phyloP scores from a whole-genome alignment of 2,113 vertebrate genomes.

The rabbit (Oryctolagus cuniculus) region mOryCun1.1 NC_091447.1:9089001-9089500 shows the following conservation, averaged over 20 bases:
- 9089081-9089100: too few relatives aligned
- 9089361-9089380: background rate
- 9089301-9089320: slow-evolving; percentile 10
- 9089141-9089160: slow-evolving; percentile 15
- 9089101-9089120: too few relatives aligned
- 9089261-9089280: slow-evolving; percentile 32
- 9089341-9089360: background rate
- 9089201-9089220: background rate
- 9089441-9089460: background rate
- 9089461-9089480: slow-evolving; percentile 10
- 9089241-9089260: background rate
- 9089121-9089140: background rate
- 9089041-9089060: too few relatives aligned
- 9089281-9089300: slow-evolving; percentile 1
- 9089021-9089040: too few relatives aligned
- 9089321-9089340: background rate
- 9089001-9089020: too few relatives aligned
- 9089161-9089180: slow-evolving; percentile 17
- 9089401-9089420: background rate
- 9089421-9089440: background rate
- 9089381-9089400: background rate
- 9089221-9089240: background rate
- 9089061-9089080: too few relatives aligned
- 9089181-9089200: background rate
- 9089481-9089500: background rate